A percentile compares a stretch with the other conserved stretches of the same genome.
These are phyloP conservation scores for Volucella inflata DNA, from an alignment of 2,888 invertebrate genomes.

Conservation along the genomic window DNA sequence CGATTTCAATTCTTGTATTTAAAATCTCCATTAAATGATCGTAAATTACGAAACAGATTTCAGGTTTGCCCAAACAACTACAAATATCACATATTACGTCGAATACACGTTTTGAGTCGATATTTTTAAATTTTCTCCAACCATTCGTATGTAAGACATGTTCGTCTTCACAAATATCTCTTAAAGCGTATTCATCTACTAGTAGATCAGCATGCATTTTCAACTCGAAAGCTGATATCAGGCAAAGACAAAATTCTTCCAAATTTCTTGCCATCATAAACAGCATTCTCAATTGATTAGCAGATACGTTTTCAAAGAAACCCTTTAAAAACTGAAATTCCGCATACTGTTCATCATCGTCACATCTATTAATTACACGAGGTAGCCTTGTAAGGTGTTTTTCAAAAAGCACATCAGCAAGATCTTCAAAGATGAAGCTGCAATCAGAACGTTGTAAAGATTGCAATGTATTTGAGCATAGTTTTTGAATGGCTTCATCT, in stretches of 20 bases:
- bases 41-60: slow-evolving; percentile 85
- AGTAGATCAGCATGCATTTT: slow-evolving; percentile 84
- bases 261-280: slow-evolving; percentile 85
- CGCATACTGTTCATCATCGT: slow-evolving; percentile 86
- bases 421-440: slow-evolving; percentile 79
- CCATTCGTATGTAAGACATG: slow-evolving; percentile 79
- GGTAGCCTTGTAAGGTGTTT: slow-evolving; percentile 86
- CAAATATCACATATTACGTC: slow-evolving; percentile 85
- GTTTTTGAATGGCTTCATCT: slow-evolving; percentile 84
- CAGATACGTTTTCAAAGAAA: slow-evolving; percentile 86
- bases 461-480: slow-evolving; percentile 82
- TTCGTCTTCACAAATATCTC: slow-evolving; percentile 80
- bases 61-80: slow-evolving; percentile 85
- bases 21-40: slow-evolving; percentile 87
- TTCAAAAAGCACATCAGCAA: slow-evolving; percentile 86
- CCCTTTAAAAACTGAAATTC: slow-evolving; percentile 88
- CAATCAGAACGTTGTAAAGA: slow-evolving; percentile 80
- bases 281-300: slow-evolving; percentile 85
- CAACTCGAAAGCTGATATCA: slow-evolving; percentile 85
- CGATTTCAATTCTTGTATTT: slow-evolving; percentile 84
- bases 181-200: slow-evolving; percentile 84
- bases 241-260: slow-evolving; percentile 85
- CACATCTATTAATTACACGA: slow-evolving; percentile 87
- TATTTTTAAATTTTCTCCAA: slow-evolving; percentile 88
- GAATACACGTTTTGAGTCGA: slow-evolving; percentile 84